Evolutionary conservation across 2,113 vertebrate genomes (phyloP), one percentile per base, ranked within the genome.

Genomic region (Phyllopteryx taeniolatus): DNA sequence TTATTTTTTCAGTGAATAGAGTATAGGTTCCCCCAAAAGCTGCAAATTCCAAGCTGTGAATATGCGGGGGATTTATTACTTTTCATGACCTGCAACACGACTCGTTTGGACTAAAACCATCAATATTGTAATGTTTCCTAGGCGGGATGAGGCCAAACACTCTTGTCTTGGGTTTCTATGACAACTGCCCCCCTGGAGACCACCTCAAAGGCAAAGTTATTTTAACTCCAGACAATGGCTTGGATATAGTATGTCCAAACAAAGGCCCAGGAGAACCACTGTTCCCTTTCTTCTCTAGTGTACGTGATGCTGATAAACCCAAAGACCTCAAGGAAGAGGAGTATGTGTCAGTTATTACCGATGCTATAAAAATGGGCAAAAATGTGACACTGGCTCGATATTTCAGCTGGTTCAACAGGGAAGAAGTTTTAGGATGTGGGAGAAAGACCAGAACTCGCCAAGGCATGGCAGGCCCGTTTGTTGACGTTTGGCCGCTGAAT

Each of bases 401-500:
- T 44, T 95, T 93, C 70, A 85, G 74, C 72, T 83, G 9, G 53
- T 88, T 94, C 64, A 79, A 93, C 69, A 88, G 87, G 13, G 83
- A 83, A 1, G 39, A 82, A 14, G 72, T 81, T 8, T 57, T 90
- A 44, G 64, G 56, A 1, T 67, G 42, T 13, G 62, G 78, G 56
- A 62, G 67, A 82, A 82, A 77, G 67, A 39, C 61, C 67, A 0
- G 83, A 68, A 63, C 82, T 17, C 11, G 44, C 22, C 8, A 65
- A 83, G 83, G 11, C 49, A 77, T 10, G 80, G 79, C 0, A 20
- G 87, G 76, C 43, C 81, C 63, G 51, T 94, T 20, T 60, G 93
- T 96, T 44, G 94, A 96, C 0, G 92, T 95, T n/a, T 96, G 95
- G 95, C 95, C 95, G 0, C 83, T 96, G 70, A 95, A 95, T 90